Conservation (phyloP, 1,140 invertebrate genomes). For the Adelges cooleyi region DNA sequence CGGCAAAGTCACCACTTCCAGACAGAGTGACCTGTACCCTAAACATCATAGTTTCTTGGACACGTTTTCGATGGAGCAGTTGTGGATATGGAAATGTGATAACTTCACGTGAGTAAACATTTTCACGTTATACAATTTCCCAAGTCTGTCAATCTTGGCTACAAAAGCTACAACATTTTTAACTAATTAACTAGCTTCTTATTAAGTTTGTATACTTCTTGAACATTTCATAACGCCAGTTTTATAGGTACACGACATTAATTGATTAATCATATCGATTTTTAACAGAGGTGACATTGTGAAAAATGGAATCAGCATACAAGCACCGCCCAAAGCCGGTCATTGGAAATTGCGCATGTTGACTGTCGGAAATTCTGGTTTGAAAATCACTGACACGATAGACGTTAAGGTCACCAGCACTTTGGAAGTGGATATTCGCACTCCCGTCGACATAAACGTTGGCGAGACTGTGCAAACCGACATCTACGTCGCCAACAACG, state of each 20-base stretch:
- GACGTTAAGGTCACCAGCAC: constrained; percentile 47
- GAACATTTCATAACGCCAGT: no score
- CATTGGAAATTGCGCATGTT: constrained; percentile 49
- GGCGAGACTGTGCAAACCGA: constrained; percentile 51
- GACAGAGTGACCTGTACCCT: constrained; percentile 37
- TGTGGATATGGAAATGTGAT: constrained; percentile 54
- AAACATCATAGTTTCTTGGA: constrained; percentile 17
- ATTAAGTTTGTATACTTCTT: no score
- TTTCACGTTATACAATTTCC: neutral
- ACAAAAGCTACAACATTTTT: no score
- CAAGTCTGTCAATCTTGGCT: no score
- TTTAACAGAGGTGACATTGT: constrained; percentile 36
- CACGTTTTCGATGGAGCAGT: constrained; percentile 39
- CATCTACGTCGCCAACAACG: constrained; percentile 51
- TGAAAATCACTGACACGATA: constrained; percentile 45
- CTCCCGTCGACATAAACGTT: constrained; percentile 45
- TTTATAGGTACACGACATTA: no score
- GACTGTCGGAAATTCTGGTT: constrained; percentile 39
- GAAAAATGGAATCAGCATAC: constrained; percentile 44
- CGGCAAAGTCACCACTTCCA: constrained; percentile 38
- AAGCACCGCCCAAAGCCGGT: constrained; percentile 45
- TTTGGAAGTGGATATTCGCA: constrained; percentile 45
- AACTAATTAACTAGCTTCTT: no score
- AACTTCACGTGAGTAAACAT: constrained; percentile 50
- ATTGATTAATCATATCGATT: neutral